Evolutionary conservation across 1,140 invertebrate species (phyloP).

Genomic region (Drosophila pachea): DNA sequence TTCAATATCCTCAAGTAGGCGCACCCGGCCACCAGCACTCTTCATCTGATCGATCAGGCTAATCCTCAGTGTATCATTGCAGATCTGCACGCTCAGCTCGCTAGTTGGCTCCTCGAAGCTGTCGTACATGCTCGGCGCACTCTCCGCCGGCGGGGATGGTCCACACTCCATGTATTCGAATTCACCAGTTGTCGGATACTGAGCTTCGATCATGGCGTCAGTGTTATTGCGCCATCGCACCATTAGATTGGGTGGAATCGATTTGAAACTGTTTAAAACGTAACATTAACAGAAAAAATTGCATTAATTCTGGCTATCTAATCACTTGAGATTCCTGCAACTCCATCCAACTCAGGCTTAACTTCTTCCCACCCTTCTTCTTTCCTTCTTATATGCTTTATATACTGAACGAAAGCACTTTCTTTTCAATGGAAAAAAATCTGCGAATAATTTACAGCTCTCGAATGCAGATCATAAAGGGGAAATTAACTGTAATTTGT

Average conservation of each 20-base stretch:
- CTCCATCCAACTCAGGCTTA: too few species aligned
- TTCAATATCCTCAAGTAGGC: conserved; percentile 86
- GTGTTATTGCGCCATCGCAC: conserved; percentile 80
- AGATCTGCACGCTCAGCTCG: conserved; percentile 86
- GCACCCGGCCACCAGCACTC: conserved; percentile 82
- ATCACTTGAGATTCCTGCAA: too few species aligned
- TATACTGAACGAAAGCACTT: too few species aligned
- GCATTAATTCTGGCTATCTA: not conserved
- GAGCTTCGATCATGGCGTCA: conserved; percentile 83
- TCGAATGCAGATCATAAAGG: too few species aligned
- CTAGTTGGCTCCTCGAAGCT: conserved; percentile 85
- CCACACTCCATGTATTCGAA: conserved; percentile 87
- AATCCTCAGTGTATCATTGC: conserved; percentile 85
- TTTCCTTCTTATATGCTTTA: too few species aligned
- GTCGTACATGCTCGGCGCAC: conserved; percentile 85
- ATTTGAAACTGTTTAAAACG: conserved; percentile 74
- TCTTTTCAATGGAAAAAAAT: too few species aligned
- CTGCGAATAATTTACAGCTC: too few species aligned
- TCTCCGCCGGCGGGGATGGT: conserved; percentile 85
- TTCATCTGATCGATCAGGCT: conserved; percentile 86
- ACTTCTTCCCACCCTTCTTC: too few species aligned
- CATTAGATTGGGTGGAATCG: conserved; percentile 78
- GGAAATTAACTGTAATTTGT: too few species aligned
- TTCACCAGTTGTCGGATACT: conserved; percentile 83
- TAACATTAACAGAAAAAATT: not conserved